Percentiles rank a stretch among this genome's conserved stretches.
phyloP scores from a whole-genome alignment of 1,140 invertebrate genomes.

The Aricia agestis region DNA sequence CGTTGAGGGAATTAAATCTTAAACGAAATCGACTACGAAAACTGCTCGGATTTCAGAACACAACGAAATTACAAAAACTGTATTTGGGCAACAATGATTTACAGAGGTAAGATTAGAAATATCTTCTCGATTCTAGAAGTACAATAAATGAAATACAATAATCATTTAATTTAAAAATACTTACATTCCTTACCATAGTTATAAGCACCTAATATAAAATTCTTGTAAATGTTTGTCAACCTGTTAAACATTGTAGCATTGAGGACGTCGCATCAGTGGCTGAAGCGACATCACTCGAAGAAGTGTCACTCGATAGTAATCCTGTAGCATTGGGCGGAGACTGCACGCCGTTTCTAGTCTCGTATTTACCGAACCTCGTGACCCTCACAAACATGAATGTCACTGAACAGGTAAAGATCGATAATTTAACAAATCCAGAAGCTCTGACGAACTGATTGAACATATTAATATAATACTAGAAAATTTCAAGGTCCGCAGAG shows the following conservation, averaged over 20 bases:
- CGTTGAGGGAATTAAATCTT: conserved; percentile 90
- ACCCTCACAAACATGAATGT: conserved; percentile 85
- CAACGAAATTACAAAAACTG: conserved; percentile 87
- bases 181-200: too few species aligned
- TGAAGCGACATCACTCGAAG: conserved; percentile 83
- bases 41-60: conserved; percentile 87
- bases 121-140: too few species aligned
- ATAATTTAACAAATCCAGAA: conserved; percentile 1
- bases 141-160: too few species aligned
- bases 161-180: too few species aligned
- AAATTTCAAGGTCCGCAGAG: conserved; percentile 77
- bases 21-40: conserved; percentile 89
- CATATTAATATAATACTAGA: neutral
- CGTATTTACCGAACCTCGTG: conserved; percentile 83
- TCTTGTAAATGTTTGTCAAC: neutral
- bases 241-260: conserved; percentile 76
- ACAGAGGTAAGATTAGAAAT: conserved; percentile 75
- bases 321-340: conserved; percentile 85
- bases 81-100: conserved; percentile 93
- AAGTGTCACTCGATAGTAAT: conserved; percentile 92
- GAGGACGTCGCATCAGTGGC: conserved; percentile 88
- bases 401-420: conserved; percentile 79
- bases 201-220: too few species aligned
- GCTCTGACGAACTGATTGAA: too few species aligned
- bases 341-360: conserved; percentile 86